Evolutionary conservation across 2,797 vertebrate species (phyloP), one percentile per base, ranked within the genome.

Genomic region (Mionectes olivaceus): DNA sequence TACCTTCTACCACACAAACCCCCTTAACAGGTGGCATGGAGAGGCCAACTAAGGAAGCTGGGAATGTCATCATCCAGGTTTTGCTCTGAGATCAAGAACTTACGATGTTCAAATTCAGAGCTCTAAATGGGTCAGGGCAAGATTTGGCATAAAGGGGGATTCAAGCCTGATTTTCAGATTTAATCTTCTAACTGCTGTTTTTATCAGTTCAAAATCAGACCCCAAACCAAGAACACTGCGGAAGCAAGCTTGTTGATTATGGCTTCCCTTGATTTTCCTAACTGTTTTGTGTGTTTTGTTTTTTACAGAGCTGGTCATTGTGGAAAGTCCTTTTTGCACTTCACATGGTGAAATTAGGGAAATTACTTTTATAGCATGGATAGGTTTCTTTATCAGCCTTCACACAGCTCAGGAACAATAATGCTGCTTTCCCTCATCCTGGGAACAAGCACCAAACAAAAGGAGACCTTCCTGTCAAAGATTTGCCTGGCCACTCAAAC

Each of bases 51-150:
- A 10, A 60, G 49, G 18, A 11, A 41, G 18, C 1, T 4, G 11
- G 83, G 13, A 53, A 65, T 6, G n/a, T 46, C 63, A 19, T 39
- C n/a, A 35, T 28, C 30, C 90, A 50, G 22, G 8, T 43, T 63
- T 39, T 70, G 67, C 33, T 11, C 25, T 11, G 33, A 65, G 50
- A 55, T 52, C 25, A 37, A 74, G 71, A 63, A 9, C 8, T 4
- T 18, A 4, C 0, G 2, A 4, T 0, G 2, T 24, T 68, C 60
- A 68, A 19, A 39, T 53, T 33, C 65, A 55, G 13, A 39, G 49
- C 11, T 78, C 19, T 39, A 28, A 35, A 49, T 76, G 33, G 13
- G 10, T 59, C 17, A 37, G 24, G 17, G 25, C 21, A 44, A 30
- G 53, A 35, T 91, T 69, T 79, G 91, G 49, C 21, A 23, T 30